These are phyloP conservation scores for Apaloderma vittatum DNA, from an alignment of 2,113 vertebrate species.

Conservation along the genomic window DNA sequence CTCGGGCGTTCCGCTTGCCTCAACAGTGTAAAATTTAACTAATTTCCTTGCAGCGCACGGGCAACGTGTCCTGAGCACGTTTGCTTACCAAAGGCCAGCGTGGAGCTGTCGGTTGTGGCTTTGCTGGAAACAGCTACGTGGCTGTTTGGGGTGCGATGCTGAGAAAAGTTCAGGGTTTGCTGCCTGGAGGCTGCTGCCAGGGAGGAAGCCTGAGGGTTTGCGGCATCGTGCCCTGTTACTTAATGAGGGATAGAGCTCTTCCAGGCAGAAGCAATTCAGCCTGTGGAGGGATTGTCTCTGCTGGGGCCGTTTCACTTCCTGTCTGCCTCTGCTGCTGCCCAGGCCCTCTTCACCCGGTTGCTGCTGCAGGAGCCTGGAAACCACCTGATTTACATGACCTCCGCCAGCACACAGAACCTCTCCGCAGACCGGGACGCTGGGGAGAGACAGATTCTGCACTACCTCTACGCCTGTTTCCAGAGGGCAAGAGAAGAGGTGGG, in stretches of 20 bases:
- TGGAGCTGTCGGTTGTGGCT: rapidly evolving
- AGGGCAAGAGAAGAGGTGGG: slow-evolving; percentile 94
- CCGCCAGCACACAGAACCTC: slow-evolving; percentile 85
- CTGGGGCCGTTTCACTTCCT: background rate
- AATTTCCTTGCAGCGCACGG: rapidly evolving
- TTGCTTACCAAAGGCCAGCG: background rate
- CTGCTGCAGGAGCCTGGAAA: slow-evolving; percentile 92
- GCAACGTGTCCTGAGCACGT: rapidly evolving
- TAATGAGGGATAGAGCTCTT: rapidly evolving
- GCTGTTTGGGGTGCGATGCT: background rate
- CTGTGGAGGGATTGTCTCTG: rapidly evolving
- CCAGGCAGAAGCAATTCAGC: rapidly evolving
- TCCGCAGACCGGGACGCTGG: slow-evolving; percentile 95
- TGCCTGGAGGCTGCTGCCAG: background rate
- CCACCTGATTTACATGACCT: slow-evolving; percentile 95
- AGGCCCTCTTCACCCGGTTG: slow-evolving; percentile 94
- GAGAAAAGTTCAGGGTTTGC: too few relatives aligned
- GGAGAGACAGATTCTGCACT: slow-evolving; percentile 90
- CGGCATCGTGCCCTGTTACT: rapidly evolving
- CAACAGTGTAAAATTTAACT: rapidly evolving
- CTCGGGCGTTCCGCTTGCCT: rapidly evolving
- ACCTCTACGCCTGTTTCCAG: slow-evolving; percentile 93
- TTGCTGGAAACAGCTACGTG: rapidly evolving
- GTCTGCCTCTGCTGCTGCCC: background rate
- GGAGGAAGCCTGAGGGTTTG: background rate